A percentile compares a stretch with the other conserved stretches of the same genome.
Evolutionary conservation across 2,888 invertebrate species (phyloP).

Genomic region (Isoperla grammatica): DNA sequence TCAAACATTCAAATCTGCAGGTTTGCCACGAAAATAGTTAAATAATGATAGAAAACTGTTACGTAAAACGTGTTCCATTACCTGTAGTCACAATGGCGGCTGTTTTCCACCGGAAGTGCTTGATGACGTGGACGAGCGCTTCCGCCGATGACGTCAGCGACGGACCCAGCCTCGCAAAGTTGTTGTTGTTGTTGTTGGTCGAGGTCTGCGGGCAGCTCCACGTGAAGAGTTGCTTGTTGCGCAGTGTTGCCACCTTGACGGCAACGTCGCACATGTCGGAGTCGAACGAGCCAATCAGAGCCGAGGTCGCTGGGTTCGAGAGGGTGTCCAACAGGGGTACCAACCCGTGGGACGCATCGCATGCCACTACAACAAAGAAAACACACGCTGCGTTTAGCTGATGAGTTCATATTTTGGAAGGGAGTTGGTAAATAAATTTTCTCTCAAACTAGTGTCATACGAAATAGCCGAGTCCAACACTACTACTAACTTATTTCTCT

Average conservation of each 20-base stretch:
- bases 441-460: too few species aligned
- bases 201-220: slow-evolving; percentile 50
- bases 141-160: slow-evolving; percentile 46
- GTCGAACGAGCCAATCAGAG: slow-evolving; percentile 49
- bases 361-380: slow-evolving; percentile 46
- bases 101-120: slow-evolving; percentile 51
- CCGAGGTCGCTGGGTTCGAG: slow-evolving; percentile 38
- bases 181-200: slow-evolving; percentile 10
- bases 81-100: slow-evolving; percentile 50
- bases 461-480: too few species aligned
- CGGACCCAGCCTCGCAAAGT: slow-evolving; percentile 40
- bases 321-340: slow-evolving; percentile 46
- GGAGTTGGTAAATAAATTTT: too few species aligned
- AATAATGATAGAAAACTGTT: too few species aligned
- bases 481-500: too few species aligned
- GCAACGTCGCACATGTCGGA: slow-evolving; percentile 48
- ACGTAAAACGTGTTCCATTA: too few species aligned
- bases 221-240: slow-evolving; percentile 47
- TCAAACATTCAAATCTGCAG: too few species aligned
- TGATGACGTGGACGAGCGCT: slow-evolving; percentile 42
- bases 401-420: too few species aligned
- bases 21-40: too few species aligned
- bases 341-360: slow-evolving; percentile 43
- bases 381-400: slow-evolving; percentile 19
- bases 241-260: slow-evolving; percentile 46